Base-by-base conservation (phyloP, 2,888 invertebrate genomes). In the Drosophila buzzatii region DNA sequence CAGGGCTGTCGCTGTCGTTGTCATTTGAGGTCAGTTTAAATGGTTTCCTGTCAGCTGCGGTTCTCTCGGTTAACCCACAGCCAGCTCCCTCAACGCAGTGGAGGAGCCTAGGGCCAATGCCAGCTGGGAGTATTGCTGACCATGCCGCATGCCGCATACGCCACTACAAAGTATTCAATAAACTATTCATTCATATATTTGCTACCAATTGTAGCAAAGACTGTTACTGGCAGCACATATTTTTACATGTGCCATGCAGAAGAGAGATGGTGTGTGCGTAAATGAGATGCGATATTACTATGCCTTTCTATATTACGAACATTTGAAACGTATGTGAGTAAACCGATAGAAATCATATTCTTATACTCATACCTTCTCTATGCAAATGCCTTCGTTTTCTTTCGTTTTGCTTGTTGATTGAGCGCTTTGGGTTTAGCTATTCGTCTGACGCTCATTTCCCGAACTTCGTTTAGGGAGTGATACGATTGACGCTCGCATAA, bases 1-100 rank as follows among this genome's bases (percentile, higher is more conserved):
- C 70, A 64, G 53, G 31, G 55, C 79, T 81, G 76, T 72, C 72
- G 81, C 79, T 89, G 90, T 55, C 84, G 84, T 69, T 90, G 86
- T 89, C 85, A 79, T 90, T 90, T 86, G 90, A 89, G 89, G 89
- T 86, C 87, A 86, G 82, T 89, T 90, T 89, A 89, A 90, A 90
- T 85, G 90, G 90, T 90, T 90, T 89, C 89, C 85, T 89, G 90
- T 90, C 90, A 89, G 89, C 80, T 77, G 85, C 45, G 90, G 90
- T 89, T 74, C 80, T 42, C 57, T 83, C 71, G 86, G 90, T 85
- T 85, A 79, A 82, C 83, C 89, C 70, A 64, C 65, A 71, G 62
- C 58, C 27, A 63, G 71, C 76, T 63, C 39, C 27, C 41, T 8
- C 33, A 20, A 39, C 18, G 42, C 18, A 57, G 49, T 57, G 45